Evolutionary conservation across 2,888 invertebrate genomes (phyloP), one percentile per base, ranked within the genome.

Genomic region (Microplitis deprimator): DNA sequence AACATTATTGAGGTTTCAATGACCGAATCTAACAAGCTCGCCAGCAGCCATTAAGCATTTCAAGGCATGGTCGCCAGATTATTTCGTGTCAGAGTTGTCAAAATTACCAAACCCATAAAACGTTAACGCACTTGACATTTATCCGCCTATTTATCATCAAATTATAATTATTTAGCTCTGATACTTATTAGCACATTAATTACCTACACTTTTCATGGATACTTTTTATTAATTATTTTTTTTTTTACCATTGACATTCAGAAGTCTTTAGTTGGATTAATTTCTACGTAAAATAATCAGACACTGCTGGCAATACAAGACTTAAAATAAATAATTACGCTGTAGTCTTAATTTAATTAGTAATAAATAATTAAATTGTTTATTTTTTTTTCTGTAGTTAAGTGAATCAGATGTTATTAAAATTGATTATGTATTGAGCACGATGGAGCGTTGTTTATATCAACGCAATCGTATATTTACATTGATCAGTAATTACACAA

Each of bases 21-120:
- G 38, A 72, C 76, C 73, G 78, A 73, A 74, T 71, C 64, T 74
- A 83, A 81, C 82, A 79, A 79, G 80, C 77, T 84, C 83, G 84
- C 84, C 84, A 84, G 85, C 86, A 82, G 87, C 87, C 87, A 87
- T 87, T 87, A 50, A 86, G 82, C 83, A 84, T 83, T 83, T 82
- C 73, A 78, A 84, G 84, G 84, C 86, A 86, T 85, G 86, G 84
- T 85, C 84, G 83, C 79, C 83, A 82, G 81, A 81, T 50, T 50
- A 81, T 82, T 83, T 81, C 82, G 80, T 85, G 41, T 62, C 62
- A 68, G 16, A 77, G 73, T 69, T 77, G 68, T 68, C 68, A 77
- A 72, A 67, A 65, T 59, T 65, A 65, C 7, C 13, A 50, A 50
- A 50, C 13, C 50, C 50, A 50, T 50, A 50, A 50, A 13, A 50